Evolutionary conservation across 2,113 vertebrate genomes (phyloP).

Genomic region (Synodontis membranacea): DNA sequence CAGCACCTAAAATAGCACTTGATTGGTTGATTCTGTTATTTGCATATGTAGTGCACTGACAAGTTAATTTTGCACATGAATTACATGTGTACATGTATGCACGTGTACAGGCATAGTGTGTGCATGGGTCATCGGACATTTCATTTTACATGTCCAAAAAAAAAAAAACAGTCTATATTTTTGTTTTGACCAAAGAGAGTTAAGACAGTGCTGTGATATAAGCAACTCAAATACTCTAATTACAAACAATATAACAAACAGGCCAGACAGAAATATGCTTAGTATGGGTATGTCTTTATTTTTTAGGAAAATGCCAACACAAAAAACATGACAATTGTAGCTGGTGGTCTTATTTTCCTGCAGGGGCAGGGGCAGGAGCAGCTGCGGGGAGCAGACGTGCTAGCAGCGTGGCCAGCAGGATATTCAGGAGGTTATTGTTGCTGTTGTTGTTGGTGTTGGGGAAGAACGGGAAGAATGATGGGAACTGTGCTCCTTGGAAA

Average conservation of each 20-base stretch:
- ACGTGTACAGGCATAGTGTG: too few relatives aligned
- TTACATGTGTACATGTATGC: too few relatives aligned
- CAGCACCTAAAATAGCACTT: neutral
- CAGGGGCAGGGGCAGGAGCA: neutral
- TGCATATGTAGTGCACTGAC: neutral
- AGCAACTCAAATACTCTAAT: neutral
- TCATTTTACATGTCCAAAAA: neutral
- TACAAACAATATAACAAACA: neutral
- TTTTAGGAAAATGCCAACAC: neutral
- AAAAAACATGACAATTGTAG: too few relatives aligned
- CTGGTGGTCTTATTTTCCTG: constrained; percentile 15
- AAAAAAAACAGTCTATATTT: neutral
- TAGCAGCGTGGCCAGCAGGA: neutral
- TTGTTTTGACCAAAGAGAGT: neutral
- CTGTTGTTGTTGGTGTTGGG: too few relatives aligned
- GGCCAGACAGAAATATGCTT: constrained; percentile 18
- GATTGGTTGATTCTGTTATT: neutral
- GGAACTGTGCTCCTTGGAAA: neutral
- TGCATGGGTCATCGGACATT: too few relatives aligned
- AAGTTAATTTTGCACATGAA: neutral
- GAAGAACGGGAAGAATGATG: neutral
- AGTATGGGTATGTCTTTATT: constrained; percentile 12
- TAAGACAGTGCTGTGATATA: neutral
- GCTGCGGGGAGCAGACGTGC: neutral
- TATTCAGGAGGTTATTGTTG: neutral